phyloP scores from a whole-genome alignment of 2,113 vertebrate species.

The Callospermophilus lateralis region DNA sequence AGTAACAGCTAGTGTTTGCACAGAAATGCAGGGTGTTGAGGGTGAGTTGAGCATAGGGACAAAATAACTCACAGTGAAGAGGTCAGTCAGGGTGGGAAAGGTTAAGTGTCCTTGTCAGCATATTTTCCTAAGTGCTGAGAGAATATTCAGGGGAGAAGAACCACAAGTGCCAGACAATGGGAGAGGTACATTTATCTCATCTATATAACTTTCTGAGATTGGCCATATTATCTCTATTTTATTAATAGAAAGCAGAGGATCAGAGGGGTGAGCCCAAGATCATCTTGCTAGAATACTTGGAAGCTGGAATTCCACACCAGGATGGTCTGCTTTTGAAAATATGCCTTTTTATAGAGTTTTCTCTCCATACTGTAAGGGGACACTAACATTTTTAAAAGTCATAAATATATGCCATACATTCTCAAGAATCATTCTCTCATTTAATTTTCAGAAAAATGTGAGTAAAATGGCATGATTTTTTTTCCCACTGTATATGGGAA shows the following conservation, averaged over 20 bases:
- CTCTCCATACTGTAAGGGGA: background rate
- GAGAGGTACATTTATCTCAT: background rate
- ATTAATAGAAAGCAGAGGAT: constrained; percentile 25
- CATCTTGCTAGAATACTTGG: background rate
- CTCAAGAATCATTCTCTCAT: background rate
- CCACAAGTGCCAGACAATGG: background rate
- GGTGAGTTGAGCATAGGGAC: background rate
- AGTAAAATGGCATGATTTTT: background rate
- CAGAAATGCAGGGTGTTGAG: background rate
- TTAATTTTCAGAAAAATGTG: constrained; percentile 29
- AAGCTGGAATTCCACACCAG: constrained; percentile 14
- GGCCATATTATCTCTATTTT: constrained; percentile 41
- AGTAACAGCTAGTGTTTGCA: background rate
- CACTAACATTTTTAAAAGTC: background rate
- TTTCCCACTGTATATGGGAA: constrained; percentile 9
- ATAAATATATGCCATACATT: background rate
- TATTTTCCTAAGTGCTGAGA: background rate
- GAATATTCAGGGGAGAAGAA: background rate
- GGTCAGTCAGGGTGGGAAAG: background rate
- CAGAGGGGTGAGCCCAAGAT: background rate
- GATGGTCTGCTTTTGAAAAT: background rate
- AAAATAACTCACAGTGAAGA: background rate
- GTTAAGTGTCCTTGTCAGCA: background rate
- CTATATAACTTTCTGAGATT: background rate
- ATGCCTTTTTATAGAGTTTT: constrained; percentile 2